phyloP scores from a whole-genome alignment of 2,888 invertebrate species.

The Scelioninae gen. 2 region DNA sequence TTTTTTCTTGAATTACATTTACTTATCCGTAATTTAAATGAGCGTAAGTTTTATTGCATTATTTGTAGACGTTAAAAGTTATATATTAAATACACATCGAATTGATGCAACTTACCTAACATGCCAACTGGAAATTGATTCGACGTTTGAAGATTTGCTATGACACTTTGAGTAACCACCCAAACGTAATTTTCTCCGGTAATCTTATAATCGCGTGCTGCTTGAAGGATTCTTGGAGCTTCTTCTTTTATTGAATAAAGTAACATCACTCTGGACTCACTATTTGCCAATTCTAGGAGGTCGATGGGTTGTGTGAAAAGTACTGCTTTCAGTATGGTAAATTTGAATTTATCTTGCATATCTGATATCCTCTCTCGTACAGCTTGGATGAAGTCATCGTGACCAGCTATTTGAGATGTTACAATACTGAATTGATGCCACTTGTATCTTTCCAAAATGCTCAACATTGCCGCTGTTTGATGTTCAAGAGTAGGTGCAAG shows the following conservation, averaged over 20 bases:
- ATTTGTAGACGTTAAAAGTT: neutral
- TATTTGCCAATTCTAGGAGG: constrained; percentile 88
- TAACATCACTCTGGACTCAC: constrained; percentile 94
- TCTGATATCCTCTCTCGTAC: constrained; percentile 91
- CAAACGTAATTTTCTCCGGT: constrained; percentile 96
- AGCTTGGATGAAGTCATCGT: constrained; percentile 96
- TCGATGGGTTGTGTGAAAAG: constrained; percentile 86
- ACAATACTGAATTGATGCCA: constrained; percentile 98
- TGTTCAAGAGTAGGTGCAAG: constrained; percentile 97
- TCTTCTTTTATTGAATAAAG: constrained; percentile 93
- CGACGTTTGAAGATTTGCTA: constrained; percentile 86
- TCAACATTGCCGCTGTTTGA: constrained; percentile 96
- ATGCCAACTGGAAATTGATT: constrained; percentile 92
- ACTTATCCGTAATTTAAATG: too few species aligned
- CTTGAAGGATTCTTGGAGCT: constrained; percentile 87
- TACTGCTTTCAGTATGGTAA: constrained; percentile 91
- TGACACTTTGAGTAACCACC: constrained; percentile 96
- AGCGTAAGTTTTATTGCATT: too few species aligned
- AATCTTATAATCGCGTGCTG: constrained; percentile 85
- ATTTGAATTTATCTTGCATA: constrained; percentile 86
- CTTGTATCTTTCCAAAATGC: constrained; percentile 95
- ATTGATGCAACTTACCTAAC: constrained; percentile 81
- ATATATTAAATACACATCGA: constrained; percentile 17
- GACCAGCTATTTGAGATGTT: constrained; percentile 94
- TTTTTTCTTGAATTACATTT: too few species aligned